phyloP scores from a whole-genome alignment of 2,113 vertebrate species.

The Dendropsophus ebraccatus region DNA sequence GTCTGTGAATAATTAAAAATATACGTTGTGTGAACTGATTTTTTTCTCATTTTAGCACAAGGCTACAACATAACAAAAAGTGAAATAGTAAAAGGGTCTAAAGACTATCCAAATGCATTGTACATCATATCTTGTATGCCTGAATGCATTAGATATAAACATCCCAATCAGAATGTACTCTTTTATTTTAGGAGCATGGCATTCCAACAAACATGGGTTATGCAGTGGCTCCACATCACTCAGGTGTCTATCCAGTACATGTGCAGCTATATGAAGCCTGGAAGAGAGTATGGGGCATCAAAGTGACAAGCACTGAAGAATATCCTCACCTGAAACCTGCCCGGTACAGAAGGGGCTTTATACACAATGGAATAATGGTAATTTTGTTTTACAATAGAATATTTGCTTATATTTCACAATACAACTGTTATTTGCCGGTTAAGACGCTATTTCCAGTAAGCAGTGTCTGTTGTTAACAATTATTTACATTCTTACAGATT shows the following conservation, averaged over 20 bases:
- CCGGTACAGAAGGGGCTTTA: constrained; percentile 93
- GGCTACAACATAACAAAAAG: too few species aligned
- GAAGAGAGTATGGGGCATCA: constrained; percentile 93
- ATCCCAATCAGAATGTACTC: background rate
- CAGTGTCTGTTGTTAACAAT: background rate
- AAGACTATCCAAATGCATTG: too few species aligned
- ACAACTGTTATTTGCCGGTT: background rate
- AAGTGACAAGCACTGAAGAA: constrained; percentile 95
- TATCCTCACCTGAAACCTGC: constrained; percentile 97
- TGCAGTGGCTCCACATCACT: constrained; percentile 95
- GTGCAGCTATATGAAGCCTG: constrained; percentile 94
- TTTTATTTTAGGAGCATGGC: constrained; percentile 81
- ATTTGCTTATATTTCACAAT: background rate
- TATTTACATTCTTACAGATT: background rate
- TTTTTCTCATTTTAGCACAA: too few species aligned
- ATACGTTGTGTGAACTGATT: too few species aligned
- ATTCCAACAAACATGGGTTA: constrained; percentile 93
- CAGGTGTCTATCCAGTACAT: constrained; percentile 94
- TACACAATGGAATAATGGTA: constrained; percentile 95
- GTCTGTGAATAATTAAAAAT: too few species aligned
- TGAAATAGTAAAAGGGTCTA: too few species aligned
- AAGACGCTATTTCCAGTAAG: too few species aligned
- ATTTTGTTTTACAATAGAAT: constrained; percentile 56
- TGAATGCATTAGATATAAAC: too few species aligned
- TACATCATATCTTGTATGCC: too few species aligned